Conservation (phyloP, 2,113 vertebrate genomes). For the Ibidorhyncha struthersii region DNA sequence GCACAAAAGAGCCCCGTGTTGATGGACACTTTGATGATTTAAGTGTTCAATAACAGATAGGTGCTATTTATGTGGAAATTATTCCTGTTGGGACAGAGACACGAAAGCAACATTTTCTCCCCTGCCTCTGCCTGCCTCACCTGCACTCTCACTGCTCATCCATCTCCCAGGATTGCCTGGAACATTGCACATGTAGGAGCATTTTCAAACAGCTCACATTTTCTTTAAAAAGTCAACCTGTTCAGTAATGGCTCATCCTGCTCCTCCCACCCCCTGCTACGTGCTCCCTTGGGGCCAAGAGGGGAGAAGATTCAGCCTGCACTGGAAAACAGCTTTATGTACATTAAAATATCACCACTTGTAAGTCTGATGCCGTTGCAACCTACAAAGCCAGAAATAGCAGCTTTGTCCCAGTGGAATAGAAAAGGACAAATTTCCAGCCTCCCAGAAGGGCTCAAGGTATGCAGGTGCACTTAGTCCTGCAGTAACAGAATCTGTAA, state of each 20-base stretch:
- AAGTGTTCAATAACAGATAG: conserved; percentile 51
- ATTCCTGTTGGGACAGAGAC: conserved; percentile 50
- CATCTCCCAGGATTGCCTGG: conserved; percentile 60
- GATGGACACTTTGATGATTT: conserved; percentile 50
- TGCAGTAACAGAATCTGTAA: not conserved
- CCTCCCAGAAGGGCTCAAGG: not conserved
- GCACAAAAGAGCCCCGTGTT: conserved; percentile 18
- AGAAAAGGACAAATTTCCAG: conserved; percentile 32
- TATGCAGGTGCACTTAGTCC: conserved; percentile 5
- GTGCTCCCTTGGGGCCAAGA: not conserved
- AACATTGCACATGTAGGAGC: conserved; percentile 52
- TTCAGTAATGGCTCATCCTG: conserved; percentile 57
- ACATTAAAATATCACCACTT: conserved; percentile 57
- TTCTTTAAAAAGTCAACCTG: conserved; percentile 60
- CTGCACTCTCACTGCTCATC: conserved; percentile 39
- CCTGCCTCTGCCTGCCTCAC: conserved; percentile 50
- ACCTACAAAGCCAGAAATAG: conserved; percentile 38
- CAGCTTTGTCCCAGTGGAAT: not conserved
- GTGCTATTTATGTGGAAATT: conserved; percentile 55
- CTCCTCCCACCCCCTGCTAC: conserved; percentile 51
- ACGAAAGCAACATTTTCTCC: conserved; percentile 31
- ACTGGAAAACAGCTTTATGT: conserved; percentile 43
- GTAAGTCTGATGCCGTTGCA: not conserved
- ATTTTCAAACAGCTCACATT: conserved; percentile 70
- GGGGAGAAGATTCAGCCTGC: conserved; percentile 41